A percentile compares a stretch with the other conserved stretches of the same genome.
phyloP scores from a whole-genome alignment of 37 sponge, comb jelly and placozoan genomes.

The Cliona cf. orientalis region DNA sequence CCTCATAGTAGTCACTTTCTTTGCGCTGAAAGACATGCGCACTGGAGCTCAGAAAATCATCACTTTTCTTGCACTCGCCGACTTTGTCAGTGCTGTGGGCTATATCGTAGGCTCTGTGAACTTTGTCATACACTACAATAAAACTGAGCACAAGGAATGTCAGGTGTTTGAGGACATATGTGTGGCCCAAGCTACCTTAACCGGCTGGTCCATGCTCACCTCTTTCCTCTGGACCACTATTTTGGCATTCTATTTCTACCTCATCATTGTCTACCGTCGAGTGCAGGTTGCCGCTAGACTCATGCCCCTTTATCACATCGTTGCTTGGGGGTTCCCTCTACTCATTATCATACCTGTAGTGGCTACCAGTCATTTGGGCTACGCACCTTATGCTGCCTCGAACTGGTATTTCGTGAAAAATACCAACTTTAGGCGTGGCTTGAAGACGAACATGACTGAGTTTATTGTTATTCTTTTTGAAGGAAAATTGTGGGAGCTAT shows the following conservation, averaged over 20 bases:
- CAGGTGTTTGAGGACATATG: conserved; percentile 25
- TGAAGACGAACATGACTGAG: not conserved
- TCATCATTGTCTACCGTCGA: conserved; percentile 43
- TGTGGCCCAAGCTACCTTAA: conserved; percentile 51
- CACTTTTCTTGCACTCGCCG: conserved; percentile 56
- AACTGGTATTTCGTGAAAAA: conserved; percentile 60
- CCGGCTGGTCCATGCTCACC: conserved; percentile 42
- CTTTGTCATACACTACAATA: conserved; percentile 14
- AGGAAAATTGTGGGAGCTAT: conserved; percentile 70
- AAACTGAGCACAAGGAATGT: not conserved
- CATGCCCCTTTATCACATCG: conserved; percentile 41
- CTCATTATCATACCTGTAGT: conserved; percentile 38
- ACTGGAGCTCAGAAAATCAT: conserved; percentile 54
- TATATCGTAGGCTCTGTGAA: conserved; percentile 58
- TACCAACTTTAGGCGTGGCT: not conserved
- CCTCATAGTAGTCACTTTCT: conserved; percentile 41
- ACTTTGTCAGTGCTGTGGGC: conserved; percentile 62
- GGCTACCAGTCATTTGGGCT: conserved; percentile 26
- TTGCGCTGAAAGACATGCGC: conserved; percentile 47
- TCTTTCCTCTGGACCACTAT: conserved; percentile 67
- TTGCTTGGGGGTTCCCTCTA: conserved; percentile 64
- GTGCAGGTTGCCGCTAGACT: conserved; percentile 19
- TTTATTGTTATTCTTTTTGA: conserved; percentile 25
- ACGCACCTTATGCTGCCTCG: conserved; percentile 30
- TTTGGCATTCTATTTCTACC: conserved; percentile 66